Conservation (phyloP, 2,113 vertebrate species). For the Microcebus lehilahytsara region DNA sequence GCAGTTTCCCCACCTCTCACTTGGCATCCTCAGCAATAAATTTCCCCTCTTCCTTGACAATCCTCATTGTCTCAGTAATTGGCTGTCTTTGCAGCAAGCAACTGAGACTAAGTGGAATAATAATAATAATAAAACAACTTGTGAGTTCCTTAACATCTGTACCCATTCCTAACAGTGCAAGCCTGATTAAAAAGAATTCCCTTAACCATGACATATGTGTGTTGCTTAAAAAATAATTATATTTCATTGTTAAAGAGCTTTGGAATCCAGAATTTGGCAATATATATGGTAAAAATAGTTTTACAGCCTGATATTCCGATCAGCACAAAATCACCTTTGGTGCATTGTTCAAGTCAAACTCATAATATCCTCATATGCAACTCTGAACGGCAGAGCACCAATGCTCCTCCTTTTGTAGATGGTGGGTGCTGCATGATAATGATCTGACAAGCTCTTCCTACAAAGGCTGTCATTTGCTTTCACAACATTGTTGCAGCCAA, state of each 20-base stretch:
- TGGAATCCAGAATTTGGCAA: neutral
- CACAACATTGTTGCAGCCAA: neutral
- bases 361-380: neutral
- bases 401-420: neutral
- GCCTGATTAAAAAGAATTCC: neutral
- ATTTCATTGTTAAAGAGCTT: neutral
- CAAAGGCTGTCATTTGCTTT: neutral
- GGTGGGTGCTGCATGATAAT: fast-evolving
- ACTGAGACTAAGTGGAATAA: no score
- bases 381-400: neutral
- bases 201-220: neutral
- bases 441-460: neutral
- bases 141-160: neutral
- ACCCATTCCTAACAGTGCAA: neutral
- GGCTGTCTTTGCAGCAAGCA: no score
- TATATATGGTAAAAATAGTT: neutral
- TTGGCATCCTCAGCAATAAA: no score
- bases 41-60: no score
- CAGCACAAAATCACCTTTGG: neutral
- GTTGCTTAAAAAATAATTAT: neutral
- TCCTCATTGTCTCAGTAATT: no score
- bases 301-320: neutral
- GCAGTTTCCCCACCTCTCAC: no score
- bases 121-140: no score
- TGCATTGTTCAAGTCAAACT: neutral